Base-by-base conservation (phyloP, 2,113 vertebrate species). In the Lamprologus sp. region DNA sequence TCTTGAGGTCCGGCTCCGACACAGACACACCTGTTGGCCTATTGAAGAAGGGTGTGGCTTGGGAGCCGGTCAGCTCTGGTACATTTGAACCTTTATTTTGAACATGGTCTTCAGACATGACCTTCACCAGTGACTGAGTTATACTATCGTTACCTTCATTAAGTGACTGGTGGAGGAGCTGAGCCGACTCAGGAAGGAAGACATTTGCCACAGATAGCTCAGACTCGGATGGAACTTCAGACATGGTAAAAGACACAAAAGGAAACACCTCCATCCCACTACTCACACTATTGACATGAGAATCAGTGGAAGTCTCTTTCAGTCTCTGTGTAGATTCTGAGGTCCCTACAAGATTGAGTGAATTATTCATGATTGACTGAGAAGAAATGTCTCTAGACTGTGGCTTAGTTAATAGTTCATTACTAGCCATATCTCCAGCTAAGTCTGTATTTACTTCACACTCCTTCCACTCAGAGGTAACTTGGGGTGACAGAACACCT, bases 151-250 rank as follows among this genome's bases (percentile, higher is more conserved):
- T 54, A 54, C n/a, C 51, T 54, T 54, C 51, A 7, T 54, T 54
- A 21, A 54, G n/a, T 12, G 0, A 21, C 51, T 54, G 51, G n/a
- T 0, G 51, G 51, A 0, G n/a, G 51, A 7, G 51, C 51, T 0
- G 51, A 21, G 51, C 51, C 2, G 3, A 54, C 10, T 1, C n/a
- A 54, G 51, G 51, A 54, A 54, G n/a, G 51, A 21, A 54, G 10
- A 21, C 3, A 7, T 12, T 54, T 12, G 6, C 51, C 51, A 54
- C 3, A 54, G 51, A 7, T 0, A 54, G n/a, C 51, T 54, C n/a
- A 12, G 51, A 21, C n/a, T 53, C 0, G 5, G 49, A 5, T 3
- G 17, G 8, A n/a, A 3, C 49, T 5, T 5, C 8, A 19, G 47
- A 51, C 49, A 51, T n/a, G 19, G 5, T n/a, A 51, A 51, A 11